A percentile compares a stretch with the other conserved stretches of the same genome.
These are phyloP conservation scores for Aspidoscelis tigris DNA, from an alignment of 2,113 vertebrate species.

Conservation along the genomic window DNA sequence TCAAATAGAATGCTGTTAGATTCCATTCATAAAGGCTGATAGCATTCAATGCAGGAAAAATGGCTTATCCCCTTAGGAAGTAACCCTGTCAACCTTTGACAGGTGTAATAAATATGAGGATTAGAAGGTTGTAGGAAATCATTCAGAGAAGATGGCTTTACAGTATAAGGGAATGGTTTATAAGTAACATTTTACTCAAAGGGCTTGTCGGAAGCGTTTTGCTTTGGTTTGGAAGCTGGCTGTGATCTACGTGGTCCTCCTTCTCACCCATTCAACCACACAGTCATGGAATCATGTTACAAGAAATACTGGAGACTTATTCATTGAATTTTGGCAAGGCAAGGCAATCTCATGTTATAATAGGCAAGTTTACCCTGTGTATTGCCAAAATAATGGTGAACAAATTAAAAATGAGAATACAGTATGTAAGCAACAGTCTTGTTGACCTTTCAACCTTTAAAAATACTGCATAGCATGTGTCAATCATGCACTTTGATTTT, in stretches of 20 bases:
- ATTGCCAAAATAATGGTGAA: background rate
- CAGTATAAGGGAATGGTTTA: slow-evolving; percentile 1
- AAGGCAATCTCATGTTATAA: background rate
- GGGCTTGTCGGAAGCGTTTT: background rate
- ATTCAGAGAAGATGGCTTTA: slow-evolving; percentile 3
- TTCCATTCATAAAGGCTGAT: slow-evolving; percentile 11
- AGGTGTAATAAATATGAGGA: slow-evolving; percentile 23
- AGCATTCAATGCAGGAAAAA: slow-evolving; percentile 9
- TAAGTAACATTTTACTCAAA: slow-evolving; percentile 7
- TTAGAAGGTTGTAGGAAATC: slow-evolving; percentile 4
- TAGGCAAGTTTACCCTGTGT: background rate
- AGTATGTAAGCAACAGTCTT: background rate
- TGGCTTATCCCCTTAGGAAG: slow-evolving; percentile 21
- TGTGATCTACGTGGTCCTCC: background rate
- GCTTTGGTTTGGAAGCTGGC: background rate
- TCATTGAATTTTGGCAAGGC: background rate
- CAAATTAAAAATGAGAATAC: background rate
- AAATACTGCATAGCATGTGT: background rate
- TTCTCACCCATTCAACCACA: background rate
- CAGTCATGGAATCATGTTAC: background rate
- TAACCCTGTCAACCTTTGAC: slow-evolving; percentile 14
- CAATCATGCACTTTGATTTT: background rate
- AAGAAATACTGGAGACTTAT: background rate
- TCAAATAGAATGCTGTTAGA: slow-evolving; percentile 14
- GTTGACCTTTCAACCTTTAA: background rate